phyloP scores from a whole-genome alignment of 1,140 invertebrate genomes.

The Meloidogyne chitwoodi region DNA sequence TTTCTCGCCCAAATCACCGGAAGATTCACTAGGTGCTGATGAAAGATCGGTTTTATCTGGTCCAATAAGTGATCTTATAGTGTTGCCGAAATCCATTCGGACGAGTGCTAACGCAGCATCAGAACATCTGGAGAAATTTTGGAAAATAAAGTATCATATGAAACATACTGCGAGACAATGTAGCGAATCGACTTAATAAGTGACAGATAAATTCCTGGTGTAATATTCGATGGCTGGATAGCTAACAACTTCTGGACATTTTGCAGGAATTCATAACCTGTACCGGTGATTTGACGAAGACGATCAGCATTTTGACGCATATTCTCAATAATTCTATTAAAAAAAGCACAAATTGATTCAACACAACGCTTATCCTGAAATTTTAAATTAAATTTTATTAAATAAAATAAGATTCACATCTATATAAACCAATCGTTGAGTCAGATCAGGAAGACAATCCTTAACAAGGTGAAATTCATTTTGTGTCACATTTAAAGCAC shows the following conservation, averaged over 20 bases:
- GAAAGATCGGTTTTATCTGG: constrained; percentile 26
- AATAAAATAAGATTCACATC: constrained; percentile 34
- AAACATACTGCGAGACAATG: constrained; percentile 31
- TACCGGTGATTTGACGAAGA: constrained; percentile 88
- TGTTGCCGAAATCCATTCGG: constrained; percentile 44
- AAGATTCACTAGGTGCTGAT: background rate
- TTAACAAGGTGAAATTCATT: constrained; percentile 44
- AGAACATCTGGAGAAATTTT: constrained; percentile 24
- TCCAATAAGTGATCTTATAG: constrained; percentile 49
- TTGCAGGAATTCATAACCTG: constrained; percentile 67
- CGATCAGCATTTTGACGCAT: constrained; percentile 84
- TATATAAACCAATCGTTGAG: constrained; percentile 49
- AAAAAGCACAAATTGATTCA: constrained; percentile 90
- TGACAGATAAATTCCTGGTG: constrained; percentile 49
- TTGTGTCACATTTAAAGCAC: constrained; percentile 40
- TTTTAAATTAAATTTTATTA: background rate
- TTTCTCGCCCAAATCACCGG: background rate
- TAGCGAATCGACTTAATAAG: constrained; percentile 50
- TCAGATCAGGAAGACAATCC: constrained; percentile 50
- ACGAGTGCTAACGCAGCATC: constrained; percentile 52
- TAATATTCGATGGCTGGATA: constrained; percentile 45
- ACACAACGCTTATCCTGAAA: constrained; percentile 87
- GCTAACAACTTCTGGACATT: constrained; percentile 75
- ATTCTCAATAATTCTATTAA: constrained; percentile 88
- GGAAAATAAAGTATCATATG: background rate